phyloP scores from a whole-genome alignment of 2,888 invertebrate species.

The Stictocephala bisonia region DNA sequence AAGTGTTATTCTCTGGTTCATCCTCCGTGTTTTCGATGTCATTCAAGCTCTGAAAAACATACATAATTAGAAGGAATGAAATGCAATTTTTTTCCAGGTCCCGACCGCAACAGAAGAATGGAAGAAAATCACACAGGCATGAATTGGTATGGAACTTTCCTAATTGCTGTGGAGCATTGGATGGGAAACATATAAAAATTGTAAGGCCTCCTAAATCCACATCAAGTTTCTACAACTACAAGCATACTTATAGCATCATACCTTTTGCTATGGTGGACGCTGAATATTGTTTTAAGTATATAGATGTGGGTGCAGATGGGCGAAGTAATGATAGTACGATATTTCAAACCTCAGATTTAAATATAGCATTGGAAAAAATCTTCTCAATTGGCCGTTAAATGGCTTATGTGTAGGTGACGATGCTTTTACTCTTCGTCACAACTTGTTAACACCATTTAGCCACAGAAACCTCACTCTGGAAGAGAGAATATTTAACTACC shows the following conservation, averaged over 20 bases:
- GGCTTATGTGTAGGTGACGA: conserved; percentile 51
- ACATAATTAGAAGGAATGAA: too few relatives aligned
- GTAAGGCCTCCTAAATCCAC: conserved; percentile 54
- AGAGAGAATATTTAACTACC: conserved; percentile 54
- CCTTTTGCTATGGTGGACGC: conserved; percentile 57
- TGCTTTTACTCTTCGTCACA: conserved; percentile 52
- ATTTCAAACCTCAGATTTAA: conserved; percentile 45
- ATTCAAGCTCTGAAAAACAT: too few relatives aligned
- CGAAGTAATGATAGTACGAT: conserved; percentile 52
- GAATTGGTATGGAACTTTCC: background rate
- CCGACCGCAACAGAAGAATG: background rate
- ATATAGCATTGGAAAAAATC: conserved; percentile 42
- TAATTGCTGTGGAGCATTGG: conserved; percentile 52
- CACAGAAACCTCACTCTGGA: background rate
- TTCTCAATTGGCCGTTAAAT: conserved; percentile 21
- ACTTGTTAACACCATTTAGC: conserved; percentile 52
- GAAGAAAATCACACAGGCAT: background rate
- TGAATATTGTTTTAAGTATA: conserved; percentile 54
- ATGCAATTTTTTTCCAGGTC: background rate
- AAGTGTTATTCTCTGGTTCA: too few relatives aligned
- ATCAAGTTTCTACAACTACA: conserved; percentile 57
- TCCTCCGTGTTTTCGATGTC: too few relatives aligned
- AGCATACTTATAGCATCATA: conserved; percentile 56
- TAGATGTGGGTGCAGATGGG: conserved; percentile 54
- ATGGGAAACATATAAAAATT: conserved; percentile 59